Conservation (phyloP, 2,888 invertebrate species). For the Lepidonotus clava region DNA sequence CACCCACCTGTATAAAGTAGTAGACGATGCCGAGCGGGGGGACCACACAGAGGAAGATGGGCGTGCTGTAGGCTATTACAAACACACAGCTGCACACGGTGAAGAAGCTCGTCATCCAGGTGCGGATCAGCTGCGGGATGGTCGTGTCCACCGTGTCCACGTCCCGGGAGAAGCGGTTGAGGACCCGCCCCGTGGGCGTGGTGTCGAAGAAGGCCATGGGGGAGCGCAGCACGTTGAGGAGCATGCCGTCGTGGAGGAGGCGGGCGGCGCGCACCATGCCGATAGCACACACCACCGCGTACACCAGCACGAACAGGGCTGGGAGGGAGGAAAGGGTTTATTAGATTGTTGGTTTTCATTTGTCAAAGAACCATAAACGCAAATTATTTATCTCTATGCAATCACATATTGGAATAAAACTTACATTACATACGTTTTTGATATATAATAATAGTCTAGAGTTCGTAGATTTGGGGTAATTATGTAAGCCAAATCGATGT, state of each 20-base stretch:
- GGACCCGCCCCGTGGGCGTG: slow-evolving; percentile 93
- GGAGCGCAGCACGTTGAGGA: slow-evolving; percentile 77
- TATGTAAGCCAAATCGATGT: no score
- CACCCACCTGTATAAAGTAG: slow-evolving; percentile 86
- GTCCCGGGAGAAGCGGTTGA: slow-evolving; percentile 95
- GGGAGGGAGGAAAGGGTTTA: no score
- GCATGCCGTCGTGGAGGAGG: slow-evolving; percentile 40
- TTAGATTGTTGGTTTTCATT: no score
- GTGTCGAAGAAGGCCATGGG: slow-evolving; percentile 93
- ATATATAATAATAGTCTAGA: no score
- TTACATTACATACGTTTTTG: no score
- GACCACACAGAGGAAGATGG: slow-evolving; percentile 91
- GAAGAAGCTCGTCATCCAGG: slow-evolving; percentile 92
- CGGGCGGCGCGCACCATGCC: slow-evolving; percentile 69
- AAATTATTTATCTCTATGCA: no score
- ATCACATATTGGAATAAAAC: no score
- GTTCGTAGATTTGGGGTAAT: no score
- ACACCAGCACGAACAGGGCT: slow-evolving; percentile 66
- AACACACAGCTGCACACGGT: slow-evolving; percentile 89
- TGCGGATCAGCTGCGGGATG: slow-evolving; percentile 95
- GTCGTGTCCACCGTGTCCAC: slow-evolving; percentile 96
- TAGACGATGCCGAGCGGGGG: slow-evolving; percentile 91
- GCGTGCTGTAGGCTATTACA: slow-evolving; percentile 92
- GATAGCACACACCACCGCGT: slow-evolving; percentile 65
- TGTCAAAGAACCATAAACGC: no score